These are phyloP conservation scores for Eledona agricola DNA, from an alignment of 2,888 invertebrate species.

Conservation along the genomic window DNA sequence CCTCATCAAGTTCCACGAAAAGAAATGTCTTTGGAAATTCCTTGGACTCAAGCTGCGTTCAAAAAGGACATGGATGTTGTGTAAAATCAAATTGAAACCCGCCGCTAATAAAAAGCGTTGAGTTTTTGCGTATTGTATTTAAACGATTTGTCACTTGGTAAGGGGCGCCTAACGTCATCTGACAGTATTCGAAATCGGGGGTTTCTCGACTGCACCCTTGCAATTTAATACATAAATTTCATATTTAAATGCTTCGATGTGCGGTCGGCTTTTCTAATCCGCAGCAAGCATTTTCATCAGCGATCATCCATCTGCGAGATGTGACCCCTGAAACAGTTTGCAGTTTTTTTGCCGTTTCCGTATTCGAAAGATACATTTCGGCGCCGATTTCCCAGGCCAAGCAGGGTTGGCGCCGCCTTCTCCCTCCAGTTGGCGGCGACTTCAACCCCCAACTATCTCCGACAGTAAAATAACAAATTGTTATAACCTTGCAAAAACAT, in stretches of 20 bases:
- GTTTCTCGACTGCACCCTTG: too few relatives aligned
- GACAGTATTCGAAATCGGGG: too few relatives aligned
- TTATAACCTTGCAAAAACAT: constrained; percentile 57
- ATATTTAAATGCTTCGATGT: too few relatives aligned
- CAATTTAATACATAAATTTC: too few relatives aligned
- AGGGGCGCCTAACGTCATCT: too few relatives aligned
- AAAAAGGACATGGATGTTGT: too few relatives aligned
- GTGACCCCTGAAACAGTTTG: constrained; percentile 39
- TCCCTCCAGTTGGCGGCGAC: constrained; percentile 44
- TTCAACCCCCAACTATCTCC: constrained; percentile 44
- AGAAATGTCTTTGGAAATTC: constrained; percentile 21
- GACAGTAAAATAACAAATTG: constrained; percentile 60
- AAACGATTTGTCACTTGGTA: too few relatives aligned
- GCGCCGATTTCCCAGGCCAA: constrained; percentile 54
- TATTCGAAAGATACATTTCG: constrained; percentile 49
- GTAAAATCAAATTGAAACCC: constrained; percentile 8
- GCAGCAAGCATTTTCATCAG: constrained; percentile 27
- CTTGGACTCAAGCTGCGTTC: background rate
- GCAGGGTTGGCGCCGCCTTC: constrained; percentile 54
- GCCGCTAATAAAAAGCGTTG: background rate
- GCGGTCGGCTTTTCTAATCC: constrained; percentile 1
- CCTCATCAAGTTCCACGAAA: constrained; percentile 13
- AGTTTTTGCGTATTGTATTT: constrained; percentile 2
- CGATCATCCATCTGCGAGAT: constrained; percentile 22
- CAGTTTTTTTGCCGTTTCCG: constrained; percentile 44